Conservation (phyloP, 1,140 invertebrate species). For the Sycobia sp. region DNA sequence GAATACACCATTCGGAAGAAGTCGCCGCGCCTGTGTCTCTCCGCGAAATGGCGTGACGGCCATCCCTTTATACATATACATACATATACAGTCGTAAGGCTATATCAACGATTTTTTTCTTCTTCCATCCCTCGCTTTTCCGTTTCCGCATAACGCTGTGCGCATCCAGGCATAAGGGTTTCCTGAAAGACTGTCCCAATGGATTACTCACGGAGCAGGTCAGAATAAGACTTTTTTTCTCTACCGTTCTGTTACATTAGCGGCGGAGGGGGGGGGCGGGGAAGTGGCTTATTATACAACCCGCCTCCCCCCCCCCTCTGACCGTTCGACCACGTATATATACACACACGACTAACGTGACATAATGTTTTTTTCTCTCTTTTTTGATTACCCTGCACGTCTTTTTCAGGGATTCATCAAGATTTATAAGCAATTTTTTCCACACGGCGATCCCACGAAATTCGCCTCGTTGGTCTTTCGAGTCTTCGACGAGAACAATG, state of each 20-base stretch:
- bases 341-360: no score
- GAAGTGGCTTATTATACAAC: no score
- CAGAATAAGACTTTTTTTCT: constrained; percentile 32
- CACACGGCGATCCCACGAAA: constrained; percentile 96
- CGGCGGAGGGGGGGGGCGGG: no score
- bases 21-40: background rate
- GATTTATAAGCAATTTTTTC: constrained; percentile 99
- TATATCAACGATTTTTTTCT: no score
- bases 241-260: background rate
- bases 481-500: constrained; percentile 98
- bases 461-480: constrained; percentile 96
- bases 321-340: no score
- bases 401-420: constrained; percentile 95
- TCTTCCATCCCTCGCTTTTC: background rate
- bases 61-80: no score
- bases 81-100: no score
- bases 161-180: constrained; percentile 90
- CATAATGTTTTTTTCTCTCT: background rate
- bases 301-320: no score
- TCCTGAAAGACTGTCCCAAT: constrained; percentile 91
- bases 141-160: background rate
- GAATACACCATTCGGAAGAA: no score
- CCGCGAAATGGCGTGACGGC: background rate
- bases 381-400: constrained; percentile 28
- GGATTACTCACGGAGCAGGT: constrained; percentile 91